A percentile compares a stretch with the other conserved stretches of the same genome.
phyloP scores from a whole-genome alignment of 2,113 vertebrate genomes.

The Mus pahari region DNA sequence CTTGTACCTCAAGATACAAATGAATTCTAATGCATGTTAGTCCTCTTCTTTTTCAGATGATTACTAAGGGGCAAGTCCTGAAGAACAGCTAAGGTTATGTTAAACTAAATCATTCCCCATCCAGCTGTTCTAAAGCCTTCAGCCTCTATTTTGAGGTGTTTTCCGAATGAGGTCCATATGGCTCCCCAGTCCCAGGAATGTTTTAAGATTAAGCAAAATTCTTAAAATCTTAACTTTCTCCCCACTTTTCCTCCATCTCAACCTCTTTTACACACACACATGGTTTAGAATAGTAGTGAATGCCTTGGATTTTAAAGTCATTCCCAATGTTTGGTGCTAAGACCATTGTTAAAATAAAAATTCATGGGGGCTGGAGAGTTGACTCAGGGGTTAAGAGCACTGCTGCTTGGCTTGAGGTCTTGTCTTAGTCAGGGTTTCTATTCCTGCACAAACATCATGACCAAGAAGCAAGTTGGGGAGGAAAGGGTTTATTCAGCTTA shows the following conservation, averaged over 20 bases:
- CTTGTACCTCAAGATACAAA: background rate
- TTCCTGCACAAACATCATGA: too few species aligned
- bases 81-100: background rate
- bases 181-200: background rate
- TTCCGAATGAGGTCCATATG: background rate
- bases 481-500: too few species aligned
- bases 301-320: constrained; percentile 42
- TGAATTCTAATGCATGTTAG: constrained; percentile 19
- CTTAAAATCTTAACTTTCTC: constrained; percentile 13
- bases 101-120: constrained; percentile 16
- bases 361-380: too few species aligned
- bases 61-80: background rate
- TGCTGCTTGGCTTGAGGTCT: too few species aligned
- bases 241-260: background rate
- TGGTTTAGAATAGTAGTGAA: constrained; percentile 17
- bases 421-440: too few species aligned
- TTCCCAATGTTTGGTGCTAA: constrained; percentile 21
- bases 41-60: background rate
- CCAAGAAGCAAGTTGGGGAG: too few species aligned
- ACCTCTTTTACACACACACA: background rate
- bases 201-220: background rate
- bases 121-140: background rate
- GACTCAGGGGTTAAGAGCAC: too few species aligned
- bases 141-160: constrained; percentile 48
- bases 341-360: background rate